Evolutionary conservation across 2,888 invertebrate species (phyloP).

Genomic region (Amiota minor): DNA sequence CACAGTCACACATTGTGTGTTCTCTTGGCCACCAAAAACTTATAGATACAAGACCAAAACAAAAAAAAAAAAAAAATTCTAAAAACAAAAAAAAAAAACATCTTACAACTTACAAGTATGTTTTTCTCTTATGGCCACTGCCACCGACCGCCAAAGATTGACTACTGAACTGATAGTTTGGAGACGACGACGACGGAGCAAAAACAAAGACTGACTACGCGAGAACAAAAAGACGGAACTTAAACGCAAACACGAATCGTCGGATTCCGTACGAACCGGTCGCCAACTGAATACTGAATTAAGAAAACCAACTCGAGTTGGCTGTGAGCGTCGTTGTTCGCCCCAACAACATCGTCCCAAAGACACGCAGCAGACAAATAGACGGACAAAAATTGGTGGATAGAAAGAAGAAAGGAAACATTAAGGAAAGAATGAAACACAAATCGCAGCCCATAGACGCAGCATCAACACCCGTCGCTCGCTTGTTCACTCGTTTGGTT

Average conservation of each 20-base stretch:
- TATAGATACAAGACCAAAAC: no score
- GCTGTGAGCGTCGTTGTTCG: constrained; percentile 51
- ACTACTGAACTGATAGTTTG: constrained; percentile 31
- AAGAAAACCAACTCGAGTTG: constrained; percentile 68
- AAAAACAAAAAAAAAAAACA: constrained; percentile 17
- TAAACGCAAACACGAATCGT: constrained; percentile 52
- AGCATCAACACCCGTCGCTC: not conserved
- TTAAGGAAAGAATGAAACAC: not conserved
- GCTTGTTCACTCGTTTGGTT: not conserved
- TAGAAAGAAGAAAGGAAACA: no score
- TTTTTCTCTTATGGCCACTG: not conserved
- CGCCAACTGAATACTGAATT: constrained; percentile 70
- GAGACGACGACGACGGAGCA: constrained; percentile 30
- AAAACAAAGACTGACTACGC: not conserved
- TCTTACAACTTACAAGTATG: constrained; percentile 1
- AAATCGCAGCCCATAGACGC: not conserved
- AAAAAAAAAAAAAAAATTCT: not conserved
- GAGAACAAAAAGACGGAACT: constrained; percentile 43
- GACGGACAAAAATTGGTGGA: no score
- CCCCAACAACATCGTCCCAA: constrained; percentile 53
- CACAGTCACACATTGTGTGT: no score
- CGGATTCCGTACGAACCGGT: constrained; percentile 42
- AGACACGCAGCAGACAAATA: not conserved
- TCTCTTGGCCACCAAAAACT: no score
- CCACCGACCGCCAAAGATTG: not conserved